Evolutionary conservation across 1,140 invertebrate species (phyloP), one percentile per base, ranked within the genome.

Genomic region (Littorina saxatilis): DNA sequence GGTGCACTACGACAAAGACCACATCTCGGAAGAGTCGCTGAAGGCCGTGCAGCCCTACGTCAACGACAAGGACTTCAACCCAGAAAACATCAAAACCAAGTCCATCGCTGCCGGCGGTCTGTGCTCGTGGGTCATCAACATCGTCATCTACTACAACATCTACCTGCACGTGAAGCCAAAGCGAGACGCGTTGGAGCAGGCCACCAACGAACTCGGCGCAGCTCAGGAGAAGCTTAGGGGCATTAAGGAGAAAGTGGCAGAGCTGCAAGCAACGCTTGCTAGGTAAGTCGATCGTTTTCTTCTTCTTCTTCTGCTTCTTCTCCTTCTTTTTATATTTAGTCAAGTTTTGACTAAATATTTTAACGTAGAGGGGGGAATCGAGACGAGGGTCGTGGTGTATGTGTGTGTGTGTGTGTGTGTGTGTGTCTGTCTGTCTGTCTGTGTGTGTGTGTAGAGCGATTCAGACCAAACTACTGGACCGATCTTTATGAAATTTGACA

Each of bases 161-260:
- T 99, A 96, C 90, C 98, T 97, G 92, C 97, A 98, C 87, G 98
- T 99, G 0, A 97, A 99, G 89, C 98, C 98, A 0, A 99, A 99
- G 91, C 93, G 98, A 80, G 95, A 96, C 90, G 98, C 98, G 50
- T 93, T 99, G 27, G 95, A 96, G 32, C 95, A 96, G 87, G 98
- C 98, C 0, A 99, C 98, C 92, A 95, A 96, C 2, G 97, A 98
- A 90, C 93, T 99, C 79, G 95, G 96, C 35, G 95, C 96, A 11
- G 98, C 98, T 15, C 95, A 96, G 89, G 97, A 98, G 70, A 98
- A 98, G 92, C 92, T 99, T 7, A 94, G 94, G 58, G 93, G 94
- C 79, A 98, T 99, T 81, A 97, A 97, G 90, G 94, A 94, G 43
- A 98, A 98, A 96, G 98, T 97, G 20, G 95, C 96, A 13, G 96